Evolutionary conservation across 2,113 vertebrate species (phyloP).

Genomic region (Hippocampus guttulatus): DNA sequence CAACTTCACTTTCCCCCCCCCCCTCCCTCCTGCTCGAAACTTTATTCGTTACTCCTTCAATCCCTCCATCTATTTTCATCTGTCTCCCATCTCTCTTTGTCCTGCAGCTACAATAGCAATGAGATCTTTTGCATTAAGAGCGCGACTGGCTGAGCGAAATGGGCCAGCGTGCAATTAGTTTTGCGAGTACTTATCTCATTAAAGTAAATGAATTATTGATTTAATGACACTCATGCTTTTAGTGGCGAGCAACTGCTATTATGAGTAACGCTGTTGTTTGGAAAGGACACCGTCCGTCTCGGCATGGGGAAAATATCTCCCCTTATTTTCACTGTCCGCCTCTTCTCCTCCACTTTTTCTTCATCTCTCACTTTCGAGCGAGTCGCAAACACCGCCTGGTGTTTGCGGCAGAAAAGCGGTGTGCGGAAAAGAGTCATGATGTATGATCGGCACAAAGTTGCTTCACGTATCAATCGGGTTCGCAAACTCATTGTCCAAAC

Average conservation of each 20-base stretch:
- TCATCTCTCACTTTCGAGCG: not conserved
- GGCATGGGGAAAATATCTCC: conserved; percentile 20
- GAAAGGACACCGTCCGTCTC: conserved; percentile 61
- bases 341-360: not conserved
- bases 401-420: not conserved
- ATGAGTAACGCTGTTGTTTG: conserved; percentile 70
- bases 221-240: conserved; percentile 92
- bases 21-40: conserved; percentile 7
- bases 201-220: conserved; percentile 99
- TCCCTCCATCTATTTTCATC: conserved; percentile 37
- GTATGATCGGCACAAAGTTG: not conserved
- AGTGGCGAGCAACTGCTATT: conserved; percentile 82
- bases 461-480: not conserved
- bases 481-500: not conserved
- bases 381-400: not conserved
- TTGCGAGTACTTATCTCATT: conserved; percentile 98
- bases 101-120: conserved; percentile 63
- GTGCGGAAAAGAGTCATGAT: not conserved
- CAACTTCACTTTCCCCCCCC: conserved; percentile 9
- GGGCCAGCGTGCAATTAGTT: conserved; percentile 93
- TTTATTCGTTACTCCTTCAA: conserved; percentile 26
- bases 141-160: conserved; percentile 82
- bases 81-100: conserved; percentile 43
- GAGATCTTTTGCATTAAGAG: conserved; percentile 80
- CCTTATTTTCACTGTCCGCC: conserved; percentile 29